Percentiles rank a stretch among this genome's conserved stretches.
These are phyloP conservation scores for Microplitis mediator DNA, from an alignment of 1,140 invertebrate species.

Conservation along the genomic window DNA sequence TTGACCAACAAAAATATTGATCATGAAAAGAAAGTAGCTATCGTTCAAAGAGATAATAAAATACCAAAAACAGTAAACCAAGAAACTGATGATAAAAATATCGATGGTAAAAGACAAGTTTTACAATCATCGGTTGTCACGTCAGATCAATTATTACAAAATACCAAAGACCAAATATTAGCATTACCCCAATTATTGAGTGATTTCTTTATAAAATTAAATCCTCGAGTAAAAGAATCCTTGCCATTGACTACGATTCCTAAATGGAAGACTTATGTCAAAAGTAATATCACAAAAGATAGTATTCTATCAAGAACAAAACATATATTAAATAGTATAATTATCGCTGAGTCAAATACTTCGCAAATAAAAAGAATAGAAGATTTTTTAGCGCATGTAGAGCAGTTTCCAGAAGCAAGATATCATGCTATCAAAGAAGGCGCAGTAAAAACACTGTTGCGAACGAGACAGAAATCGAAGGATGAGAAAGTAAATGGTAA, in stretches of 20 bases:
- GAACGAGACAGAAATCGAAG: conserved; percentile 51
- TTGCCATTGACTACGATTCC: conserved; percentile 37
- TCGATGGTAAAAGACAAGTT: neutral
- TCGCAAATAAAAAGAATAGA: conserved; percentile 68
- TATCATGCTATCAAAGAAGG: conserved; percentile 75
- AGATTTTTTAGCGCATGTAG: conserved; percentile 73
- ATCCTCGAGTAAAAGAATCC: conserved; percentile 39
- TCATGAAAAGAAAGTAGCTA: conserved; percentile 30
- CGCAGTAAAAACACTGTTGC: conserved; percentile 68
- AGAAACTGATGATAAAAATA: neutral
- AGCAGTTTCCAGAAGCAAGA: conserved; percentile 74
- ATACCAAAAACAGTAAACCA: neutral
- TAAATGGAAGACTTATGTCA: conserved; percentile 58
- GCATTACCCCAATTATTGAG: conserved; percentile 50
- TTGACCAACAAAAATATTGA: conserved; percentile 40
- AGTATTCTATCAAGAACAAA: conserved; percentile 70
- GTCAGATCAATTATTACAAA: conserved; percentile 18
- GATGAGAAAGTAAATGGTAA: conserved; percentile 57
- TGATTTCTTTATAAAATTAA: conserved; percentile 49
- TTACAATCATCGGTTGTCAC: neutral
- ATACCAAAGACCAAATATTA: conserved; percentile 37
- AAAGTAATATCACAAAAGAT: conserved; percentile 59
- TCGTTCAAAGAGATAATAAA: conserved; percentile 22
- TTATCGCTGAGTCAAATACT: conserved; percentile 65
- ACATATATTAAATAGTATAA: conserved; percentile 71